These are phyloP conservation scores for Channa striata DNA, from an alignment of 2,797 vertebrate species.

Conservation along the genomic window DNA sequence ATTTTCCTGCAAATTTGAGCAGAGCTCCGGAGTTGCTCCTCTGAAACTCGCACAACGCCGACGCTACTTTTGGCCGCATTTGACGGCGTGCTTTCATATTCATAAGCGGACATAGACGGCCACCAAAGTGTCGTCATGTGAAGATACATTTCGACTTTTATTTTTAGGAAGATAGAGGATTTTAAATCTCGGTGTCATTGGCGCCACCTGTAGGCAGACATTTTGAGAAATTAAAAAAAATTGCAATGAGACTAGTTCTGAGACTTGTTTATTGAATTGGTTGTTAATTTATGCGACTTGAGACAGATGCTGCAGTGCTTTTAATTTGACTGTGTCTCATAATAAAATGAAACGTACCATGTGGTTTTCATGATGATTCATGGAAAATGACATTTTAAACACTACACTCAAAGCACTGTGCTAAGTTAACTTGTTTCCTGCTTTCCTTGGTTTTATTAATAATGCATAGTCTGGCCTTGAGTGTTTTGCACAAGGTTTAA, in stretches of 20 bases:
- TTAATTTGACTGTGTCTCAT: not conserved
- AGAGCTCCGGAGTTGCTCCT: conserved; percentile 65
- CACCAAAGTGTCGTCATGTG: conserved; percentile 34
- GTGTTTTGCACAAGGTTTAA: conserved; percentile 11
- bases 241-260: conserved; percentile 65
- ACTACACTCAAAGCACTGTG: conserved; percentile 32
- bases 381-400: conserved; percentile 31
- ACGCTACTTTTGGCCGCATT: not conserved
- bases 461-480: conserved; percentile 5
- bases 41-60: conserved; percentile 5
- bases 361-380: conserved; percentile 29
- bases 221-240: conserved; percentile 75
- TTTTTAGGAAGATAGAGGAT: conserved; percentile 67
- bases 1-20: conserved; percentile 80
- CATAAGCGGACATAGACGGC: not conserved
- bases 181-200: conserved; percentile 72
- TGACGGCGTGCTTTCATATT: not conserved
- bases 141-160: conserved; percentile 52
- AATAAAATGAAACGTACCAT: conserved; percentile 5
- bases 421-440: conserved; percentile 9
- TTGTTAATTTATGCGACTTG: not conserved
- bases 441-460: not conserved
- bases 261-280: conserved; percentile 32
- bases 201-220: conserved; percentile 84
- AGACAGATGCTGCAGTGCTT: not conserved